A percentile compares a stretch with the other conserved stretches of the same genome.
phyloP scores from a whole-genome alignment of 2,113 vertebrate genomes.

The Dromaius novaehollandiae region DNA sequence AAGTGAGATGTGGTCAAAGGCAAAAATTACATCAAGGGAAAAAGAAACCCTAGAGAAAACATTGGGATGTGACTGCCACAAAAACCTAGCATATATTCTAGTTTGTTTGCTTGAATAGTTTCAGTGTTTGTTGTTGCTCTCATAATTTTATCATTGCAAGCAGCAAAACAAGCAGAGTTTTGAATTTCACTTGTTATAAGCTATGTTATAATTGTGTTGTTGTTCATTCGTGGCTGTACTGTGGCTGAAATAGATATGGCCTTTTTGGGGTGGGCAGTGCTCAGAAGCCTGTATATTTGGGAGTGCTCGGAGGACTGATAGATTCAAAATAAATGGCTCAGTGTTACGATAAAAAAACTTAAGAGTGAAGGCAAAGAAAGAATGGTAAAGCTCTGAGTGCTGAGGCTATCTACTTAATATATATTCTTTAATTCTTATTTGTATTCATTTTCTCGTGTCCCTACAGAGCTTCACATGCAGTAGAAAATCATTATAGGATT shows the following conservation, averaged over 20 bases:
- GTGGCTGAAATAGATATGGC: constrained; percentile 24
- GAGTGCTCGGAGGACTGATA: not conserved
- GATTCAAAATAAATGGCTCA: not conserved
- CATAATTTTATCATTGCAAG: constrained; percentile 49
- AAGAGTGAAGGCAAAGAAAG: not conserved
- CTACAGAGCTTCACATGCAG: not conserved
- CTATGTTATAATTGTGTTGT: not conserved
- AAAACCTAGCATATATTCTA: not conserved
- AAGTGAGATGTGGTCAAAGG: constrained; percentile 51
- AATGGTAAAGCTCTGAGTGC: not conserved
- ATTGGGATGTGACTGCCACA: not conserved
- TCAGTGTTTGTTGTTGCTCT: constrained; percentile 39
- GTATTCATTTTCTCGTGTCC: not conserved
- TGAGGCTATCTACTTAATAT: not conserved
- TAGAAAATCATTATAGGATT: not conserved
- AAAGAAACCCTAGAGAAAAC: constrained; percentile 4
- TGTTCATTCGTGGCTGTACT: not conserved
- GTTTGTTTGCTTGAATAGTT: constrained; percentile 10
- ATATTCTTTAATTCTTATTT: not conserved
- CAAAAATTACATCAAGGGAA: constrained; percentile 33
- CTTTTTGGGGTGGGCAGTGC: constrained; percentile 26
- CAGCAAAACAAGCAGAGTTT: constrained; percentile 19
- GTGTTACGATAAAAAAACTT: not conserved
- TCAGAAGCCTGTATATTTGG: not conserved
- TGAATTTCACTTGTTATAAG: constrained; percentile 19